phyloP scores from a whole-genome alignment of 2,797 vertebrate genomes.

The Merluccius polli region DNA sequence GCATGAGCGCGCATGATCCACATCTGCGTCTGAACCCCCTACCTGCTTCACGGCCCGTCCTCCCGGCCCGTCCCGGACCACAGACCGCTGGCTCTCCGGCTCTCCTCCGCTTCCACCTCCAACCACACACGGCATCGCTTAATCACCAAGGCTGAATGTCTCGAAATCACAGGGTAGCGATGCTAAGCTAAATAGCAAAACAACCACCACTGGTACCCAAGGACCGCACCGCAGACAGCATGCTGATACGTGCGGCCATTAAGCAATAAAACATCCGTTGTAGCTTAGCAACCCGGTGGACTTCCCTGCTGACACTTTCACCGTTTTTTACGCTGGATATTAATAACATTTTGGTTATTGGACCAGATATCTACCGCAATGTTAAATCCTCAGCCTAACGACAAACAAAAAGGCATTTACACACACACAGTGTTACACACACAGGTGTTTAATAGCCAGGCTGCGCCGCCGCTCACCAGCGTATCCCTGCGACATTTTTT shows the following conservation, averaged over 20 bases:
- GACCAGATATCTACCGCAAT: not conserved
- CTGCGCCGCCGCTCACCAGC: conserved; percentile 55
- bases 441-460: too few relatives aligned
- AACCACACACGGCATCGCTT: not conserved
- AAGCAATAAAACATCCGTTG: not conserved
- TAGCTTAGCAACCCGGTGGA: not conserved
- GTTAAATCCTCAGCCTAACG: not conserved
- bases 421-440: not conserved
- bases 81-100: conserved; percentile 28
- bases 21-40: conserved; percentile 1
- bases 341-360: not conserved
- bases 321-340: not conserved
- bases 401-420: not conserved
- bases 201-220: too few relatives aligned
- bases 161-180: conserved; percentile 4
- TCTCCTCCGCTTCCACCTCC: conserved; percentile 46
- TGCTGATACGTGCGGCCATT: not conserved
- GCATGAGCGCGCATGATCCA: not conserved
- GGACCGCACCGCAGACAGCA: not conserved
- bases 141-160: conserved; percentile 13
- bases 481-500: conserved; percentile 53
- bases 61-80: conserved; percentile 30
- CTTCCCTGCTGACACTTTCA: not conserved
- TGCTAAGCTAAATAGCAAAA: conserved; percentile 10
- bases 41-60: conserved; percentile 41